phyloP scores from a whole-genome alignment of 1,140 invertebrate species.

The Physella acuta region DNA sequence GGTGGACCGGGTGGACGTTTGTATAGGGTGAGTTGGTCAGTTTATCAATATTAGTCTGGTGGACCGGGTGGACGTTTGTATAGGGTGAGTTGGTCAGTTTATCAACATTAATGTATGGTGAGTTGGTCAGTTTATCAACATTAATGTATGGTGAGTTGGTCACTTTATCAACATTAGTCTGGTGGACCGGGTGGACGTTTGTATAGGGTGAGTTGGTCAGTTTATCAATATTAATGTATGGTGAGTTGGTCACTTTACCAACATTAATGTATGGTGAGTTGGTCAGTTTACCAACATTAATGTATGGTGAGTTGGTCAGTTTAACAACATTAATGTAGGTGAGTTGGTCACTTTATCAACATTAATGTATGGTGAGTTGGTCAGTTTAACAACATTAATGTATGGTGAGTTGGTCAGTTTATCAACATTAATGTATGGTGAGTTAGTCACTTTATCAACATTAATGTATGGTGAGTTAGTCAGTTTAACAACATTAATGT shows the following conservation, averaged over 20 bases:
- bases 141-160: background rate
- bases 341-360: background rate
- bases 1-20: too few relatives aligned
- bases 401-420: background rate
- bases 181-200: slow-evolving; percentile 6
- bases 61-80: too few relatives aligned
- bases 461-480: too few relatives aligned
- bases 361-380: background rate
- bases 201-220: slow-evolving; percentile 20
- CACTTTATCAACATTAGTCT: slow-evolving; percentile 2
- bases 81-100: too few relatives aligned
- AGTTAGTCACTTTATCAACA: background rate
- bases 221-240: too few relatives aligned
- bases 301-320: background rate
- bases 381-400: background rate
- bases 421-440: background rate
- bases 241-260: background rate
- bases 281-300: background rate
- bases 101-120: too few relatives aligned
- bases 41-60: too few relatives aligned
- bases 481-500: too few relatives aligned
- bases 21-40: too few relatives aligned
- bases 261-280: background rate
- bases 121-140: background rate
- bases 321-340: background rate